Percentiles rank a stretch among this genome's conserved stretches.
Evolutionary conservation across 2,797 vertebrate species (phyloP).

Genomic region (Otolemur crassicaudatus): DNA sequence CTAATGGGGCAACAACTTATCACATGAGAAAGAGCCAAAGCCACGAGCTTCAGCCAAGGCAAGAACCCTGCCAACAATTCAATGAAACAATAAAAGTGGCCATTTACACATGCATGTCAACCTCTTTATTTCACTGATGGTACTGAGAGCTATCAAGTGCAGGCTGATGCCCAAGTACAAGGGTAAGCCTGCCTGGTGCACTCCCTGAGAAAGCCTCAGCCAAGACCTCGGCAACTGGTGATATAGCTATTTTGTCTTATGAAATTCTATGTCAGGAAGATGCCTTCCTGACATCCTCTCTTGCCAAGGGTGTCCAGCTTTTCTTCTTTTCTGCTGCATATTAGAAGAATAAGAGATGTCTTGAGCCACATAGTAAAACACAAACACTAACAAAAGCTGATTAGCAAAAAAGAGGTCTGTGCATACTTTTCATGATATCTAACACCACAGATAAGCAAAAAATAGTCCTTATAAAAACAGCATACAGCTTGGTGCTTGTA

Average conservation of each 20-base stretch:
- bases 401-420: too few relatives aligned
- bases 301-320: not conserved
- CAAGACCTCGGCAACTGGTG: not conserved
- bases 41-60: not conserved
- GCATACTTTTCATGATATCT: too few relatives aligned
- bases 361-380: too few relatives aligned
- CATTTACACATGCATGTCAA: not conserved
- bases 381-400: too few relatives aligned
- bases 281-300: not conserved
- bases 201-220: not conserved
- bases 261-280: not conserved
- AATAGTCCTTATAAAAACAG: too few relatives aligned
- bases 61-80: not conserved
- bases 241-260: not conserved
- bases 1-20: not conserved
- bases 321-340: too few relatives aligned
- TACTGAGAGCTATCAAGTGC: not conserved
- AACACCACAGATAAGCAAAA: too few relatives aligned
- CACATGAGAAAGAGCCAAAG: not conserved
- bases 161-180: fast-evolving
- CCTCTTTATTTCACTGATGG: not conserved
- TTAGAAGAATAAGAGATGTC: too few relatives aligned
- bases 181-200: fast-evolving
- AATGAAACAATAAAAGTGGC: not conserved
- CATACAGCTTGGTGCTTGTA: too few relatives aligned